A percentile compares a stretch with the other conserved stretches of the same genome.
These are phyloP conservation scores for Barypeithes pellucidus DNA, from an alignment of 2,888 invertebrate genomes.

Conservation along the genomic window DNA sequence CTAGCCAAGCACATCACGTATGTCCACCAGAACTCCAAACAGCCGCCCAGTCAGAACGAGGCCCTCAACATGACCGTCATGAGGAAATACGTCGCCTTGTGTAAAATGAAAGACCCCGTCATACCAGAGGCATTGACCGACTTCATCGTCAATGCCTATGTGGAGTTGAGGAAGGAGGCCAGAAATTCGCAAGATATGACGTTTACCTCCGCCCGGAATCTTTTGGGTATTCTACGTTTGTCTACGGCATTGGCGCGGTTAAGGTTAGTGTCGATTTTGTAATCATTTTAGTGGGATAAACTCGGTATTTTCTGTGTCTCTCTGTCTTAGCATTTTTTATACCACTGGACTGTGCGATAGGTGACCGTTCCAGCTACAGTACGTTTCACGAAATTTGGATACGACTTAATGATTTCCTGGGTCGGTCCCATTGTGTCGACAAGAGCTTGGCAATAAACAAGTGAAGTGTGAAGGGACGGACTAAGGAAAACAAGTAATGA, in stretches of 20 bases:
- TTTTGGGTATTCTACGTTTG: constrained; percentile 87
- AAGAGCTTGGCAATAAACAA: too few species aligned
- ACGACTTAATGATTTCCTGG: too few species aligned
- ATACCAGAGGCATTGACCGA: constrained; percentile 92
- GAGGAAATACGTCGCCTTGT: constrained; percentile 92
- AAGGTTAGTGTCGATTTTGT: constrained; percentile 26
- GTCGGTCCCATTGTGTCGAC: too few species aligned
- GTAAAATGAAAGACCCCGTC: constrained; percentile 89
- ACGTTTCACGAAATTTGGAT: too few species aligned
- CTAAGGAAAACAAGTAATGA: too few species aligned
- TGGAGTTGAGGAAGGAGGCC: constrained; percentile 87
- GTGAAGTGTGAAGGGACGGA: too few species aligned
- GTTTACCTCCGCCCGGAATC: constrained; percentile 96
- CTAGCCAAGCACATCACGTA: constrained; percentile 98
- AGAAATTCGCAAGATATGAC: constrained; percentile 92
- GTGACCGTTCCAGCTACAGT: too few species aligned
- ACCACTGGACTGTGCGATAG: too few species aligned
- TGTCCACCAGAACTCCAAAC: constrained; percentile 93
- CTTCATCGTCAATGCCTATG: constrained; percentile 90
- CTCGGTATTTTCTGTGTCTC: neutral
- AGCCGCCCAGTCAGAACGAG: constrained; percentile 85
- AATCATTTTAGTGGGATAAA: neutral
- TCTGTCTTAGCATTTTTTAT: too few species aligned
- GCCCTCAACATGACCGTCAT: constrained; percentile 94
- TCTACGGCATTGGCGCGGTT: constrained; percentile 92